phyloP scores from a whole-genome alignment of 2,888 invertebrate genomes.

The Erebia ligea region DNA sequence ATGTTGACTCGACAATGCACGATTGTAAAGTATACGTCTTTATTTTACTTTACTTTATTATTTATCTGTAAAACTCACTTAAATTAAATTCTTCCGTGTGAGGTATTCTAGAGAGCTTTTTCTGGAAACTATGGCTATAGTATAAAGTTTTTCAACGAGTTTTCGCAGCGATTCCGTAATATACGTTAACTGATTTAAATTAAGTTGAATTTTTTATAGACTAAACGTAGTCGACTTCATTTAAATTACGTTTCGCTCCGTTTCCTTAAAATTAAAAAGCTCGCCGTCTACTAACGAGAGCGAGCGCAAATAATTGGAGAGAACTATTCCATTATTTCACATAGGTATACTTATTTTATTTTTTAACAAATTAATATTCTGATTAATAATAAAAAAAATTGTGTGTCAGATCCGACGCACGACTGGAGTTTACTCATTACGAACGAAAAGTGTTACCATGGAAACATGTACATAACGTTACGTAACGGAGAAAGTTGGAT shows the following conservation, averaged over 20 bases:
- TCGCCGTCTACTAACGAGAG: constrained; percentile 63
- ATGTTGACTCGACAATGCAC: too few relatives aligned
- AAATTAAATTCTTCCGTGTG: constrained; percentile 10
- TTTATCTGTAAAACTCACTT: not conserved
- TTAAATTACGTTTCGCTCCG: constrained; percentile 45
- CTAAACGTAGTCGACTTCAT: constrained; percentile 32
- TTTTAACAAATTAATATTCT: not conserved
- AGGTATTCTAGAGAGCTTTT: not conserved
- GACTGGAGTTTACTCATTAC: too few relatives aligned
- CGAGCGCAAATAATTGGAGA: constrained; percentile 44
- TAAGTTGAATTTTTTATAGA: constrained; percentile 14
- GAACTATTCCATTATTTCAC: not conserved
- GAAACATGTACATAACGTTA: too few relatives aligned
- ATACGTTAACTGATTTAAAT: constrained; percentile 18
- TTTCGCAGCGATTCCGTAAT: constrained; percentile 12
- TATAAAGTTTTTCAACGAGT: constrained; percentile 13
- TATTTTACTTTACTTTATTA: too few relatives aligned
- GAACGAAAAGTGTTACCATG: too few relatives aligned
- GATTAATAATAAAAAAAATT: too few relatives aligned
- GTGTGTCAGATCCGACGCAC: too few relatives aligned
- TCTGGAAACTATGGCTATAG: not conserved
- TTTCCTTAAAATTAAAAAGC: constrained; percentile 69
- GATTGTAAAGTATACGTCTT: too few relatives aligned
- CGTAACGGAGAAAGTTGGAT: too few relatives aligned
- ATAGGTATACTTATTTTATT: not conserved